Percentiles rank a stretch among this genome's conserved stretches.
Evolutionary conservation across 2,797 vertebrate genomes (phyloP).

Genomic region (Enteromius mattozi): DNA sequence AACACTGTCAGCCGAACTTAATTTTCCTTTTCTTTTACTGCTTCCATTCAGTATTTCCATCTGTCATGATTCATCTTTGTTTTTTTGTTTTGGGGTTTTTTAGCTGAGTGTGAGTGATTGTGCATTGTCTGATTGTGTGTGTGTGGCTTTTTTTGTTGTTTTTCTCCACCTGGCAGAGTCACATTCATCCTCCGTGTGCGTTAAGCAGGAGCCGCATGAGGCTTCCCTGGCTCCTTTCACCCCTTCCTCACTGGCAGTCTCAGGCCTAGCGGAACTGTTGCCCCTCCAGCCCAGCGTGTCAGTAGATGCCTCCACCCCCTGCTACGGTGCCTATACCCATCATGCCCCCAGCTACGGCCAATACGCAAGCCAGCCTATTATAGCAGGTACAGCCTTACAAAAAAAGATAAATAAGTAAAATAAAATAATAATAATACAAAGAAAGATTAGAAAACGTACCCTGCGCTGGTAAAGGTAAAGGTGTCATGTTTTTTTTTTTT

Average conservation of each 20-base stretch:
- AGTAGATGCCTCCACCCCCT: constrained; percentile 88
- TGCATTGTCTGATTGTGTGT: constrained; percentile 63
- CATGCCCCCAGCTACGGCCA: constrained; percentile 87
- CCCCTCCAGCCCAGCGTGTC: constrained; percentile 88
- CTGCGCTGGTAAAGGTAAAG: constrained; percentile 56
- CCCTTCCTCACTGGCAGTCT: constrained; percentile 83
- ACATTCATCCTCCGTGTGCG: constrained; percentile 87
- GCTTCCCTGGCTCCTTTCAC: constrained; percentile 92
- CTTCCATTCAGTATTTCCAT: constrained; percentile 54
- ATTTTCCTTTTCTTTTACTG: constrained; percentile 66
- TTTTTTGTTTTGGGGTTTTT: constrained; percentile 50
- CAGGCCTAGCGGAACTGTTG: constrained; percentile 87
- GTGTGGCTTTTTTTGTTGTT: constrained; percentile 69
- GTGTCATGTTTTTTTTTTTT: neutral
- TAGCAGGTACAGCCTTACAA: constrained; percentile 84
- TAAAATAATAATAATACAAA: constrained; percentile 24
- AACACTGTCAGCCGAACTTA: constrained; percentile 58
- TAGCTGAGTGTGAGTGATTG: constrained; percentile 50
- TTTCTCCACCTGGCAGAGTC: constrained; percentile 76
- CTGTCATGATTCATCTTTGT: constrained; percentile 52
- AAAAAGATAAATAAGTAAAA: constrained; percentile 35
- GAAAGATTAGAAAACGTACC: constrained; percentile 43
- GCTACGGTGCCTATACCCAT: constrained; percentile 83
- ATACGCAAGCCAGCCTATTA: constrained; percentile 88
- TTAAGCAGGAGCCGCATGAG: constrained; percentile 93